Evolutionary conservation across 2,113 vertebrate genomes (phyloP), one percentile per base, ranked within the genome.

Genomic region (Plestiodon gilberti): DNA sequence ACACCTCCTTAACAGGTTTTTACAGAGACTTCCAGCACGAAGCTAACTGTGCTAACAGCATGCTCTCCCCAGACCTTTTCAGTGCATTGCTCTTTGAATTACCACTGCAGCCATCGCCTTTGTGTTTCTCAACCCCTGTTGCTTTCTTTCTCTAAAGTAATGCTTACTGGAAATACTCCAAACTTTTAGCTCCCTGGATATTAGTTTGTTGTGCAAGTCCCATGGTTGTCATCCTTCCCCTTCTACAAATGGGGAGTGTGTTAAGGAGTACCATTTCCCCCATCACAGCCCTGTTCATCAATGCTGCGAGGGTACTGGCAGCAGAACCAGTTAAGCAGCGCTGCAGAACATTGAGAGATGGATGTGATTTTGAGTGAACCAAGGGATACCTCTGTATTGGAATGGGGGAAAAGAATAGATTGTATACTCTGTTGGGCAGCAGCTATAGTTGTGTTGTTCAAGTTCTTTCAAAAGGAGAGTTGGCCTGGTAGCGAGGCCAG

Each of bases 11-110:
- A 83, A 52, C 40, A 55, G 30, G 25, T 30, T 86, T 25, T 38
- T 7, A 64, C 25, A 82, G 48, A 23, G 20, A 22, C 48, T 48
- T 73, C 62, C 25, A 23, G 30, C 17, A 6, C 33, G 28, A 57
- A 40, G 30, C 64, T 82, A 77, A 82, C 35, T 43, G 28, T 69
- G 62, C 73, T 87, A 77, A 77, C 74, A 67, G 77, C 87, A 80
- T 75, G 69, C 17, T 80, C 7, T 35, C 35, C 62, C 15, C 22
- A 48, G 35, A 35, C 52, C 22, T 43, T 75, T 25, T 62, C 30
- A 43, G 20, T 38, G 59, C 25, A n/a, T 74, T 81, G n/a, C 40
- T 74, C 38, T 75, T 55, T 81, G n/a, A 48, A 74, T 81, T 52
- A 30, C 57, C 3, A 81, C 40, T 35, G 70, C 57, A 73, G 15